phyloP scores from a whole-genome alignment of 2,888 invertebrate species.

The Laothoe populi region DNA sequence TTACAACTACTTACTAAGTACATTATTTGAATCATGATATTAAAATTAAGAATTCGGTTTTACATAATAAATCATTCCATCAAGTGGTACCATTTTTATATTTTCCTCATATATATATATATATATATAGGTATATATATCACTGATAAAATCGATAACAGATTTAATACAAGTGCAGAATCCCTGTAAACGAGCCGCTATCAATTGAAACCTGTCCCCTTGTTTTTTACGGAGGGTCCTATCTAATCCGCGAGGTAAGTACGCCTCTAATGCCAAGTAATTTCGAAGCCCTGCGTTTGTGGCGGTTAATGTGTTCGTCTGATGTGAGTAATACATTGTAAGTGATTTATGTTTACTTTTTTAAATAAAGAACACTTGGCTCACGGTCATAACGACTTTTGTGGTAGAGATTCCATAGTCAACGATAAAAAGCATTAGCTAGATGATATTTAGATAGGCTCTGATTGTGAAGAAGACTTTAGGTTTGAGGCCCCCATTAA shows the following conservation, averaged over 20 bases:
- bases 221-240: conserved; percentile 80
- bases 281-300: conserved; percentile 73
- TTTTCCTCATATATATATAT: conserved; percentile 27
- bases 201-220: conserved; percentile 66
- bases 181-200: conserved; percentile 57
- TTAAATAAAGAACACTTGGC: not conserved
- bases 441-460: too few relatives aligned
- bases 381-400: not conserved
- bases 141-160: conserved; percentile 32
- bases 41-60: too few relatives aligned
- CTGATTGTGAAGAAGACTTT: too few relatives aligned
- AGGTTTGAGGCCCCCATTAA: too few relatives aligned
- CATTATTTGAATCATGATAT: too few relatives aligned
- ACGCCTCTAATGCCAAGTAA: conserved; percentile 78
- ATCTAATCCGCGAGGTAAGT: conserved; percentile 67
- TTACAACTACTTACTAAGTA: too few relatives aligned
- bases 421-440: too few relatives aligned
- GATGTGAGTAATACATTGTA: conserved; percentile 18
- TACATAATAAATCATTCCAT: too few relatives aligned
- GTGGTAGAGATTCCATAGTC: not conserved
- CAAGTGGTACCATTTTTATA: not conserved
- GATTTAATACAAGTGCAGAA: conserved; percentile 42
- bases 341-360: not conserved
- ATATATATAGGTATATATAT: too few relatives aligned
- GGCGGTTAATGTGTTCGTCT: conserved; percentile 57